Base-by-base conservation (phyloP, 1,140 invertebrate species). In the Daktulosphaira vitifoliae region DNA sequence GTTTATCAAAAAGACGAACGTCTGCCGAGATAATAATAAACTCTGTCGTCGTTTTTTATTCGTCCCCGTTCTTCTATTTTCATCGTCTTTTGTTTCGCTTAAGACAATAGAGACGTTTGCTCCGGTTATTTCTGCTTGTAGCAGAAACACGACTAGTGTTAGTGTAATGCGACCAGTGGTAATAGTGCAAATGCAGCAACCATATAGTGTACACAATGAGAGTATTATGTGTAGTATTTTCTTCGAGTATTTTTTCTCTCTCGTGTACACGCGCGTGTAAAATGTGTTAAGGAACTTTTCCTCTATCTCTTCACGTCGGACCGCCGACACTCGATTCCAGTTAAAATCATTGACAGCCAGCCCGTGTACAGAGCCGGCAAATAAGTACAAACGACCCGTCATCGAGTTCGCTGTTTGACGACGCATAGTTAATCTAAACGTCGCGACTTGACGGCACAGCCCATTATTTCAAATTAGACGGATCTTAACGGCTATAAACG, bases 1-100 rank as follows among this genome's bases (percentile, higher is more conserved):
- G 39, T 62, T 62, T 46, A 62, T 62, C 39, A 33, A 62, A 62
- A 62, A 62, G 56, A 48, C 56, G 56, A 44, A 46, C 42, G 56
- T 59, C 42, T 46, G 54, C 9, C 5, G 38, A 59, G 54, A 59
- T 59, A 59, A 59, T 33, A 33, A 33, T 20, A 46, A 59, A 59
- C 54, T 59, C 54, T n/a, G 38, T 46, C 42, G 53, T 29, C 11
- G 38, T 25, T 38, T 38, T 42, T n/a, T n/a, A n/a, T 48, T 29
- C 1, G n/a, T 13, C 7, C n/a, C 8, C 7, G 39, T 62, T 20
- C 15, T 44, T 11, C 29, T 33, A 5, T 11, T 11, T 33, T 33
- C 29, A 5, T 33, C 29, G 29, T 33, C 29, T 33, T 33, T 13
- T 20, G 54, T 29, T 29, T 59, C 11, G 42, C 44, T 25, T 20